A percentile compares a stretch with the other conserved stretches of the same genome.
Evolutionary conservation across 1,140 invertebrate genomes (phyloP).

Genomic region (Zaprionus taronus): DNA sequence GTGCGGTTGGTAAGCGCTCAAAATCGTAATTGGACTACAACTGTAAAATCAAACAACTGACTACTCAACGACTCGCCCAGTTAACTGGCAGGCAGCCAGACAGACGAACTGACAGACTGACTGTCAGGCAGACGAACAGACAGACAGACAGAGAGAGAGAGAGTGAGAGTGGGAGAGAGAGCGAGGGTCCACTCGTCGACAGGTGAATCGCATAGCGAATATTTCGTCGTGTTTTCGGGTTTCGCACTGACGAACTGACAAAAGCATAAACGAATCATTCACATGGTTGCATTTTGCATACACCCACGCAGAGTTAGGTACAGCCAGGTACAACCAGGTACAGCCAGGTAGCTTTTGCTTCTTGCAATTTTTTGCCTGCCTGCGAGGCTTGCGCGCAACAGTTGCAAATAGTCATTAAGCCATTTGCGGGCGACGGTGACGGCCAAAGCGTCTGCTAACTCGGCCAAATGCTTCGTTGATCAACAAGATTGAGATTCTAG

Average conservation of each 20-base stretch:
- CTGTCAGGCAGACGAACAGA: constrained; percentile 28
- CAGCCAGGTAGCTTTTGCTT: background rate
- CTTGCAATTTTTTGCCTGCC: constrained; percentile 29
- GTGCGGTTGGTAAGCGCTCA: constrained; percentile 80
- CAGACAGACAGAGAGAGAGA: constrained; percentile 3
- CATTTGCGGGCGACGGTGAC: constrained; percentile 29
- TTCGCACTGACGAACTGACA: constrained; percentile 76
- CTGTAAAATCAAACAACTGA: constrained; percentile 82
- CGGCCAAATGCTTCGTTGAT: constrained; percentile 66
- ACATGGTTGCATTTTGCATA: constrained; percentile 75
- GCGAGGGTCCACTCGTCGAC: constrained; percentile 11
- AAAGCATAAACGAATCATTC: constrained; percentile 84
- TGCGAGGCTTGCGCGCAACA: constrained; percentile 61
- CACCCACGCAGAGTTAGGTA: constrained; percentile 10
- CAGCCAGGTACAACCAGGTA: background rate
- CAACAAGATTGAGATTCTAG: constrained; percentile 62
- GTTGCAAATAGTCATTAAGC: constrained; percentile 71
- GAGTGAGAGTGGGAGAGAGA: background rate
- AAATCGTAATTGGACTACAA: constrained; percentile 82
- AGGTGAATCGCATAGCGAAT: constrained; percentile 42
- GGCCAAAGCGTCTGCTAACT: constrained; percentile 26
- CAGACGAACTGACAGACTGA: background rate
- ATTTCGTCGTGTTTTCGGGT: constrained; percentile 38
- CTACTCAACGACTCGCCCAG: constrained; percentile 43
- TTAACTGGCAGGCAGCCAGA: constrained; percentile 4